Evolutionary conservation across 1,140 invertebrate species (phyloP).

Genomic region (Sinella curviseta): DNA sequence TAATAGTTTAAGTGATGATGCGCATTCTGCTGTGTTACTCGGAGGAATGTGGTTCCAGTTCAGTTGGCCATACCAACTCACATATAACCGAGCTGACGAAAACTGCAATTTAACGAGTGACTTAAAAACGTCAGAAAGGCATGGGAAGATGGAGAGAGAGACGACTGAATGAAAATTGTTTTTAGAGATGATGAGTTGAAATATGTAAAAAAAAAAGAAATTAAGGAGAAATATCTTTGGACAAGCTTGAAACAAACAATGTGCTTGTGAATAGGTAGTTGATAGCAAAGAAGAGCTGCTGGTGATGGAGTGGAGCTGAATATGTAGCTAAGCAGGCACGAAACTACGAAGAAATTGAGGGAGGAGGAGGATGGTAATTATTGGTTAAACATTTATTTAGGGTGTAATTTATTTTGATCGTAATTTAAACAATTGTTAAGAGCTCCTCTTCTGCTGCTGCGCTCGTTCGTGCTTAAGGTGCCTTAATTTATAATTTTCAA

Average conservation of each 20-base stretch:
- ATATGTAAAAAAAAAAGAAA: background rate
- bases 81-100: background rate
- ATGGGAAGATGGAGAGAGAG: background rate
- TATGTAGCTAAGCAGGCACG: no score
- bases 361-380: constrained; percentile 18
- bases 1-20: background rate
- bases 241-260: background rate
- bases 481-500: background rate
- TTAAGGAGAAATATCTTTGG: background rate
- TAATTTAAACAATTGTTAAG: constrained; percentile 17
- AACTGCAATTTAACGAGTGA: constrained; percentile 1
- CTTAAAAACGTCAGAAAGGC: background rate
- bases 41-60: background rate
- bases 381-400: constrained; percentile 22
- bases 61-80: background rate
- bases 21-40: background rate
- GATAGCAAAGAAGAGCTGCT: background rate
- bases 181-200: background rate
- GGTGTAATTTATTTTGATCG: constrained; percentile 22
- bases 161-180: background rate
- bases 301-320: no score
- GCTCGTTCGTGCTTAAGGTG: background rate
- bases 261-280: background rate
- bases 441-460: background rate
- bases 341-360: no score